phyloP scores from a whole-genome alignment of 2,888 invertebrate species.

The Ptychoptera albimana region DNA sequence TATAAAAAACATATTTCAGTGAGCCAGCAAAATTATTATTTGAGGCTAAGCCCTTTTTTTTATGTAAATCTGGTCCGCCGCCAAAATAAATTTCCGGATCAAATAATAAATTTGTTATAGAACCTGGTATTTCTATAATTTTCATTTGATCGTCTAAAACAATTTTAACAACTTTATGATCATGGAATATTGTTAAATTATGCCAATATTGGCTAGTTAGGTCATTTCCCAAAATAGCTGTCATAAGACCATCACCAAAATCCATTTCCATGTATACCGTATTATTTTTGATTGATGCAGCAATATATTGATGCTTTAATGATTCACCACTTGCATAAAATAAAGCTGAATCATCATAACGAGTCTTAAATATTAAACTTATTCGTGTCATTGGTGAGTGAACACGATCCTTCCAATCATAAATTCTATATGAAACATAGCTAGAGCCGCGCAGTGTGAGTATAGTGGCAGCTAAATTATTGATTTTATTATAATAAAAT shows the following conservation, averaged over 20 bases:
- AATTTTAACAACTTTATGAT: conserved; percentile 53
- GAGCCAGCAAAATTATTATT: conserved; percentile 80
- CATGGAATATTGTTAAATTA: conserved; percentile 73
- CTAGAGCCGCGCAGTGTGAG: conserved; percentile 80
- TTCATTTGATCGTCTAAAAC: conserved; percentile 59
- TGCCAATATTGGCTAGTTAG: conserved; percentile 72
- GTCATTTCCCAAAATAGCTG: conserved; percentile 47
- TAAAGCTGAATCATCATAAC: conserved; percentile 78
- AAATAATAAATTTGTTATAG: conserved; percentile 59
- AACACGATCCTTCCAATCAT: conserved; percentile 83
- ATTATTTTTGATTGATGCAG: conserved; percentile 68
- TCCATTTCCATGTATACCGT: conserved; percentile 76
- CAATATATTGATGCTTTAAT: conserved; percentile 71
- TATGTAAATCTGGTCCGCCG: conserved; percentile 69
- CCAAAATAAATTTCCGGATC: conserved; percentile 91
- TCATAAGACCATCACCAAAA: conserved; percentile 64
- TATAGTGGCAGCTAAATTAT: conserved; percentile 60
- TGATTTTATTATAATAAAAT: neutral
- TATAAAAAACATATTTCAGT: conserved; percentile 82
- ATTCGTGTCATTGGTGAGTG: conserved; percentile 76
- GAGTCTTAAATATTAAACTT: conserved; percentile 78
- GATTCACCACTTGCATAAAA: conserved; percentile 89
- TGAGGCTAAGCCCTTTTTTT: conserved; percentile 66
- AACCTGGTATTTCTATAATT: conserved; percentile 53
- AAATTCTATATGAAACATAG: conserved; percentile 81